Conservation (phyloP, 2,888 invertebrate species). For the Amphipoea lucens region DNA sequence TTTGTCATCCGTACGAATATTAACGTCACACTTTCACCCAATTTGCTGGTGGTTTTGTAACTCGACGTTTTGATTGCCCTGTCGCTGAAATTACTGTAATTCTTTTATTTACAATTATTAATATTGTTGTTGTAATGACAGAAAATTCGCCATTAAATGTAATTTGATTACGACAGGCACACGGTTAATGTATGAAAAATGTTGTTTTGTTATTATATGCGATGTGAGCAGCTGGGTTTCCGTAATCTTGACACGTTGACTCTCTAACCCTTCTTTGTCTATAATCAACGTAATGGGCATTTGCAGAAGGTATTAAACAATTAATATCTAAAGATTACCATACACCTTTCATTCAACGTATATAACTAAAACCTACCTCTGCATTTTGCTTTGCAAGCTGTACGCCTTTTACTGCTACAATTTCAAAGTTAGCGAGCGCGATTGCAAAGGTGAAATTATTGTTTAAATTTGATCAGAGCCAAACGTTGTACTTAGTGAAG, state of each 20-base stretch:
- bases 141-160: slow-evolving; percentile 68
- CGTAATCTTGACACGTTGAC: slow-evolving; percentile 61
- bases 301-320: slow-evolving; percentile 36
- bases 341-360: slow-evolving; percentile 17
- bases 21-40: slow-evolving; percentile 88
- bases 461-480: slow-evolving; percentile 80
- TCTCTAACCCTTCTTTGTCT: slow-evolving; percentile 55
- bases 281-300: slow-evolving; percentile 33
- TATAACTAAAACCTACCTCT: slow-evolving; percentile 1
- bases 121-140: slow-evolving; percentile 69
- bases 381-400: slow-evolving; percentile 24
- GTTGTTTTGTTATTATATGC: slow-evolving; percentile 39
- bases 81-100: slow-evolving; percentile 77
- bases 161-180: slow-evolving; percentile 67
- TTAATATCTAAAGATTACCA: slow-evolving; percentile 37
- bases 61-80: slow-evolving; percentile 80
- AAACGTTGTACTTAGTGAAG: slow-evolving; percentile 82
- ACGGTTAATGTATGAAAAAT: slow-evolving; percentile 61
- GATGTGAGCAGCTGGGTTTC: slow-evolving; percentile 48
- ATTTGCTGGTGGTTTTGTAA: slow-evolving; percentile 83
- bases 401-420: slow-evolving; percentile 30
- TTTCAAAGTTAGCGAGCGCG: slow-evolving; percentile 50
- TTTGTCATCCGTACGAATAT: slow-evolving; percentile 87
- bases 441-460: slow-evolving; percentile 68
- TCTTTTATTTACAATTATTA: slow-evolving; percentile 76